A percentile compares a stretch with the other conserved stretches of the same genome.
phyloP scores from a whole-genome alignment of 2,888 invertebrate species.

The Sinopyrophorus schimmeli region DNA sequence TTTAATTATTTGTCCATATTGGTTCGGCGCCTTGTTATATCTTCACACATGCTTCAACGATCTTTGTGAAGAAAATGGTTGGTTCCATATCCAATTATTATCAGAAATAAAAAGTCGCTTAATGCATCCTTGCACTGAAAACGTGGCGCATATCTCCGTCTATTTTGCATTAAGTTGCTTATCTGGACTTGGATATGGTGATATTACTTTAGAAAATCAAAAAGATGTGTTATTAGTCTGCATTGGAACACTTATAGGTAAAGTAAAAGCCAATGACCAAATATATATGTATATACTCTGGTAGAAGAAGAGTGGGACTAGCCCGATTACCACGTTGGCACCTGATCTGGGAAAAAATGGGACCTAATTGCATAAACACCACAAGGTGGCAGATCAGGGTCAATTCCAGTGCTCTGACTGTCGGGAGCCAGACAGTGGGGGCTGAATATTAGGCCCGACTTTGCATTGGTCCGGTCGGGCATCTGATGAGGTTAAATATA shows the following conservation, averaged over 20 bases:
- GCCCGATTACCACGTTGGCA: too few relatives aligned
- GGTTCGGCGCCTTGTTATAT: slow-evolving; percentile 59
- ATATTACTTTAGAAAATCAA: slow-evolving; percentile 56
- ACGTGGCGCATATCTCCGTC: slow-evolving; percentile 54
- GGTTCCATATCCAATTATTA: slow-evolving; percentile 49
- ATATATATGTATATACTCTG: too few relatives aligned
- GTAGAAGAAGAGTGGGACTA: too few relatives aligned
- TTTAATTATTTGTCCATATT: slow-evolving; percentile 57
- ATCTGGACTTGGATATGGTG: slow-evolving; percentile 58
- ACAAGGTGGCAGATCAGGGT: too few relatives aligned
- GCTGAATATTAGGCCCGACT: too few relatives aligned
- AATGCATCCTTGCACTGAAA: slow-evolving; percentile 21
- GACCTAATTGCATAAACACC: too few relatives aligned
- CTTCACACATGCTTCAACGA: slow-evolving; percentile 59
- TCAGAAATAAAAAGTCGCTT: slow-evolving; percentile 26
- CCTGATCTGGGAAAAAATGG: too few relatives aligned
- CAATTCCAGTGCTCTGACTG: too few relatives aligned
- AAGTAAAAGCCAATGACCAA: not conserved
- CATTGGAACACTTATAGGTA: slow-evolving; percentile 35
- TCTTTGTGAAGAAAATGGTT: slow-evolving; percentile 57
- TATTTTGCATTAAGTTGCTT: slow-evolving; percentile 58
- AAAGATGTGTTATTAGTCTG: slow-evolving; percentile 49
- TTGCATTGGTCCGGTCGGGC: too few relatives aligned
- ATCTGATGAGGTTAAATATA: too few relatives aligned
- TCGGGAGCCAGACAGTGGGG: too few relatives aligned